Conservation (phyloP, 2,113 vertebrate species). For the Macroglossus sobrinus region DNA sequence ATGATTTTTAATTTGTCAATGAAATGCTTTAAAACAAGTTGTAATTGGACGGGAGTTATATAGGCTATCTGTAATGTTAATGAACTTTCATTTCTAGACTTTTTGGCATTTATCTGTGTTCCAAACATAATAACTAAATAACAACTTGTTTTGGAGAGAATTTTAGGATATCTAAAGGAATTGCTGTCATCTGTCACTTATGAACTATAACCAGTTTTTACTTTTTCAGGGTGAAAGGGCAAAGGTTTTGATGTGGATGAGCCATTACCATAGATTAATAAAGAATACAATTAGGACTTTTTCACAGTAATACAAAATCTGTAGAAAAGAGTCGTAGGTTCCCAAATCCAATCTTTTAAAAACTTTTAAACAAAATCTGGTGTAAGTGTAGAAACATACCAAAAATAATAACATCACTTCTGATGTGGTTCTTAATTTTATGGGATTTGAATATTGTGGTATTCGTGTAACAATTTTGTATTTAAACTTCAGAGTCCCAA, state of each 20-base stretch:
- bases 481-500: not conserved
- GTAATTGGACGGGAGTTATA: not conserved
- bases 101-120: conserved; percentile 17
- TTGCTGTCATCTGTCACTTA: not conserved
- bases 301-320: not conserved
- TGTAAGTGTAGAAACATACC: not conserved
- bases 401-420: not conserved
- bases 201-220: not conserved
- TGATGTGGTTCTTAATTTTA: not conserved
- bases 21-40: conserved; percentile 24
- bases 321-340: not conserved
- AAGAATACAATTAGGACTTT: not conserved
- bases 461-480: not conserved
- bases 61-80: not conserved
- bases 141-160: not conserved
- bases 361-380: too few species aligned
- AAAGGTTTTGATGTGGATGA: not conserved
- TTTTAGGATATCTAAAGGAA: not conserved
- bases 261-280: not conserved
- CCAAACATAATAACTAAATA: not conserved
- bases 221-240: not conserved
- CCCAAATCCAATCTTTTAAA: not conserved
- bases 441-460: not conserved
- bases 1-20: not conserved
- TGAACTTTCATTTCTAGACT: not conserved